These are phyloP conservation scores for Amiota mariae DNA, from an alignment of 2,888 invertebrate species.

Conservation along the genomic window DNA sequence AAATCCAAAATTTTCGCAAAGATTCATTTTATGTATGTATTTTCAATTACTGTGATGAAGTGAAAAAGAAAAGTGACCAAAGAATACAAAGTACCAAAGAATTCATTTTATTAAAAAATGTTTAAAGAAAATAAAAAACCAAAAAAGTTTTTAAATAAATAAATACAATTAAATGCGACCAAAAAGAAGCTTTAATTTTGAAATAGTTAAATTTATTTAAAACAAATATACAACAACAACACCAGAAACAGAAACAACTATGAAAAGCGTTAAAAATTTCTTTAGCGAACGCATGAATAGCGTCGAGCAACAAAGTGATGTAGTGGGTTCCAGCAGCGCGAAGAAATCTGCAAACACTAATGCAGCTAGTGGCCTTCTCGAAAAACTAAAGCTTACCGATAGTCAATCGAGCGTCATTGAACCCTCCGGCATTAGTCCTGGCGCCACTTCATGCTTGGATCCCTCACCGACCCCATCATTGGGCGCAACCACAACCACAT, in stretches of 20 bases:
- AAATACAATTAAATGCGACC: neutral
- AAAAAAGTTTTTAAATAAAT: neutral
- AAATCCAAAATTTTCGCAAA: neutral
- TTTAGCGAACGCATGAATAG: slow-evolving; percentile 72
- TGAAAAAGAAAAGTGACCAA: slow-evolving; percentile 33
- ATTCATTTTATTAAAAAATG: neutral
- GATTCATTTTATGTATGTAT: neutral
- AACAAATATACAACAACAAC: slow-evolving; percentile 21
- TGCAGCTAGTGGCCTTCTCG: slow-evolving; percentile 34
- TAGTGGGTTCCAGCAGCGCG: slow-evolving; percentile 30
- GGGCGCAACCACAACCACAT: slow-evolving; percentile 49
- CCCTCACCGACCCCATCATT: slow-evolving; percentile 60
- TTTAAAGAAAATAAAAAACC: neutral
- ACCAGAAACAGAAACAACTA: slow-evolving; percentile 43
- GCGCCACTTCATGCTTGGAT: slow-evolving; percentile 38
- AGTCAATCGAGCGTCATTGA: slow-evolving; percentile 39
- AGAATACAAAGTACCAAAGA: slow-evolving; percentile 25
- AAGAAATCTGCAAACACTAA: slow-evolving; percentile 42
- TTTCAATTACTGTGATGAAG: neutral
- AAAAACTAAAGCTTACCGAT: slow-evolving; percentile 50
- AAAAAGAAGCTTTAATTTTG: slow-evolving; percentile 2
- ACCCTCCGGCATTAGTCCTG: slow-evolving; percentile 26
- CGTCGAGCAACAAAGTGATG: slow-evolving; percentile 54
- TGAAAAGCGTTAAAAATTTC: slow-evolving; percentile 73
- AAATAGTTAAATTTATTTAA: slow-evolving; percentile 21